Evolutionary conservation across 2,888 invertebrate species (phyloP).

Genomic region (Nemoura dubitans): DNA sequence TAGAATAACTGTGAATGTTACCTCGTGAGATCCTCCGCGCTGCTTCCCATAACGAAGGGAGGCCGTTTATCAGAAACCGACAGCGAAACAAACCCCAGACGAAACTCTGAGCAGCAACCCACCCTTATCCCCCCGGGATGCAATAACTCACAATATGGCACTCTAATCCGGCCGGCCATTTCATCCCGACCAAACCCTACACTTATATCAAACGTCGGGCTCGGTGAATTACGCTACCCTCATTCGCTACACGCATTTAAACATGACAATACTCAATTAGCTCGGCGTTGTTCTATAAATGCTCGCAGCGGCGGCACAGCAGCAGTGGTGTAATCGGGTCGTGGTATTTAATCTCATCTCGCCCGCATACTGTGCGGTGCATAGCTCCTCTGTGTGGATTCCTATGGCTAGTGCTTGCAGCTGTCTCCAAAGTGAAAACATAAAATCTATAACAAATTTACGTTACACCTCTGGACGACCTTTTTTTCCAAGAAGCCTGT

Average conservation of each 20-base stretch:
- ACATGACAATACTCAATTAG: neutral
- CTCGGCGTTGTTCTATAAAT: neutral
- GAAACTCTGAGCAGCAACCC: neutral
- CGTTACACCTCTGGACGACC: neutral
- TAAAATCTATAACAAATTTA: neutral
- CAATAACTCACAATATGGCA: constrained; percentile 12
- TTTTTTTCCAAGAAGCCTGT: neutral
- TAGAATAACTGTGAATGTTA: neutral
- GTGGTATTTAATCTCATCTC: neutral
- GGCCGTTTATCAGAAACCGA: neutral
- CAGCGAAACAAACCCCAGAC: neutral
- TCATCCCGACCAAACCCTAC: neutral
- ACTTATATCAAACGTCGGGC: neutral
- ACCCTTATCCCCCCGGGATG: neutral
- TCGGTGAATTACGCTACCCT: neutral
- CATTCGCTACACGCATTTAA: neutral
- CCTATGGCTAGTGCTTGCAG: neutral
- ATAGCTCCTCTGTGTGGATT: neutral
- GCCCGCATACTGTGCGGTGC: neutral
- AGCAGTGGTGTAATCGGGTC: neutral
- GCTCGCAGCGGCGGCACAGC: neutral
- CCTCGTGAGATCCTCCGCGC: neutral
- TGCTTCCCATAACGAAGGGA: neutral
- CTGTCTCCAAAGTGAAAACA: neutral
- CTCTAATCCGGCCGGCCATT: neutral